Evolutionary conservation across 2,888 invertebrate genomes (phyloP), one percentile per base, ranked within the genome.

Genomic region (Myopa testacea): DNA sequence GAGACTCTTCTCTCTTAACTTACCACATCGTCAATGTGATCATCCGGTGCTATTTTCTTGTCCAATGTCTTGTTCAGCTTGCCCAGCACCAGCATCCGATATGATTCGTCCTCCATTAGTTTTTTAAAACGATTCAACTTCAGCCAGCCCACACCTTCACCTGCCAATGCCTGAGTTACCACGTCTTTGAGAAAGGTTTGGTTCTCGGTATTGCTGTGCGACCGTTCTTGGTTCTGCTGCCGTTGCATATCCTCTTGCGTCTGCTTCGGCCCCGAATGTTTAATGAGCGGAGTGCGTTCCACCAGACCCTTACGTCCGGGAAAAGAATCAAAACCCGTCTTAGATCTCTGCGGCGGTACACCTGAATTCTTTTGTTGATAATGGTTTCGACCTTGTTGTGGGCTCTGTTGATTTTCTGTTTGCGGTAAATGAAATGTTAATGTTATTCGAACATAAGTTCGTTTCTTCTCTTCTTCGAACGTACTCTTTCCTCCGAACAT

Each of bases 31-130:
- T 98, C 98, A 65, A 99, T 95, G 88, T 97, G 96, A 90, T 98
- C 99, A 87, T 97, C 97, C 0, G 97, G 96, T 73, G 97, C 95
- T 78, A 98, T 95, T 90, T 96, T 98, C 83, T 94, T 93, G 85
- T 97, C 98, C 77, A 98, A 92, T 74, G 98, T 98, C 84, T 95
- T 94, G 89, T 99, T 99, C 4, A 99, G 91, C 87, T 98, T 96
- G 82, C 96, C 96, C 70, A 99, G 93, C 60, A 98, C 96, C 90
- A 99, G 94, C 87, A 97, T 98, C 55, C 99, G 92, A 89, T 99
- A 98, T 69, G 96, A 98, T 90, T 99, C 99, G 89, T 99, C 99
- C 88, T 99, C 99, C 97, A 99, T 98, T 45, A 99, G 90, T 86
- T 98, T 98, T 87, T 96, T 96, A 72, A 98, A 91, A 38, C 98